Evolutionary conservation across 2,888 invertebrate genomes (phyloP), one percentile per base, ranked within the genome.

Genomic region (Drosophila pseudotalamancana): DNA sequence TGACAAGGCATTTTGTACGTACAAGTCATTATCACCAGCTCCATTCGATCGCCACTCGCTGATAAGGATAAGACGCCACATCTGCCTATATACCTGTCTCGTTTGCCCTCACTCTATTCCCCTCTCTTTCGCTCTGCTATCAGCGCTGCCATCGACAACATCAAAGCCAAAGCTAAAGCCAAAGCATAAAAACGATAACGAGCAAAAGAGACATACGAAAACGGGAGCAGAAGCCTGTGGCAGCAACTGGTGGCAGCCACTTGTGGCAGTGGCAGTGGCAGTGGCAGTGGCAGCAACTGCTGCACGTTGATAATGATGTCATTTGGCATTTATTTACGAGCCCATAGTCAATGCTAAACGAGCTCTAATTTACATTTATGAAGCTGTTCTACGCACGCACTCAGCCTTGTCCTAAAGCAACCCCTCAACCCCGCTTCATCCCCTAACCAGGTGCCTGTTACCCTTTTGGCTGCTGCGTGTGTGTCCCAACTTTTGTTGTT

Each of bases 271-370:
- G 40, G 37, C 27, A 27, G 49, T 46, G 48, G 42, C 14, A 11
- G 37, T 27, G 23, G 25, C 27, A 37, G 23, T 32, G 25, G 32
- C 56, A 48, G 25, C 54, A 31, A 39, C 34, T 69, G 55, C 34
- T 46, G 51, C 87, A 83, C 68, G 66, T 77, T 85, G 84, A 89
- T 86, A 87, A 87, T 88, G 86, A 88, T 89, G 90, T 88, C 89
- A 89, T 84, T 89, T 88, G 89, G 89, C 90, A 88, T 90, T 90
- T 89, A 90, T 89, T 89, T 89, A 89, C 90, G 89, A 90, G 89
- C 87, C 77, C 88, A 82, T 86, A 82, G 78, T 79, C 82, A 83
- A 79, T 81, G 87, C 90, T 88, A 89, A 89, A 90, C 88, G 89
- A 89, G 88, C 85, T 89, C 89, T 90, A 89, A 89, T 89, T 90